Base-by-base conservation (phyloP, 2,797 vertebrate species). In the Tokudaia tokunoshimensis region DNA sequence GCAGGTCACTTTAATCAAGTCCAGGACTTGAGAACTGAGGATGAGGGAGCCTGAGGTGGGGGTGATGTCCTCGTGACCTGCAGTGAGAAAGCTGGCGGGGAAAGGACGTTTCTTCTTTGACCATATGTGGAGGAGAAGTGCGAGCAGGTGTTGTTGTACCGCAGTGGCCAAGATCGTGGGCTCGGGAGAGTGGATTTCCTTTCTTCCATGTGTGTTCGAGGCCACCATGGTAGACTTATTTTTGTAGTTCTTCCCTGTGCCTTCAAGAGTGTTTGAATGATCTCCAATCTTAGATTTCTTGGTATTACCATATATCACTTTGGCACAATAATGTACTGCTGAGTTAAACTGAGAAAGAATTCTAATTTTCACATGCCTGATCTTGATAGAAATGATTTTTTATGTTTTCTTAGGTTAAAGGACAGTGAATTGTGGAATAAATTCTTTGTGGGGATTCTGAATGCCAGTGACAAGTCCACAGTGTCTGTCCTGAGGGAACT, bases 371-470 rank as follows among this genome's bases (percentile, higher is more conserved):
- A 1, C 65, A 10, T 37, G 17, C 79, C 57, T 96, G 41, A 72
- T 96, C 87, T 85, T 97, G 86, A 97, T 94, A 97, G 97, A 96
- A 95, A 91, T 78, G 85, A 10, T 89, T 98, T 89, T 89, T 95
- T 97, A 0, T 98, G 81, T 98, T 29, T 98, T 98, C 96, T 97
- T 97, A 99, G 99, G 98, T 94, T 95, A 89, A 94, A 79, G 96
- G 94, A 94, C 83, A 90, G 94, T 96, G 97, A 97, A 87, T 97
- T 99, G 94, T 99, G 99, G 99, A 98, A 87, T 96, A 98, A 98
- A 75, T 97, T 99, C 97, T 98, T 99, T 97, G 96, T 89, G 95
- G 98, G 93, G 97, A 97, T 99, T 97, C 97, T 99, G 97, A 99
- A 99, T 97, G 92, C 98, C 93, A 96, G 93, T 95, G 98, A 96